Conservation (phyloP, 2,888 invertebrate genomes). For the Plebejus melissa region DNA sequence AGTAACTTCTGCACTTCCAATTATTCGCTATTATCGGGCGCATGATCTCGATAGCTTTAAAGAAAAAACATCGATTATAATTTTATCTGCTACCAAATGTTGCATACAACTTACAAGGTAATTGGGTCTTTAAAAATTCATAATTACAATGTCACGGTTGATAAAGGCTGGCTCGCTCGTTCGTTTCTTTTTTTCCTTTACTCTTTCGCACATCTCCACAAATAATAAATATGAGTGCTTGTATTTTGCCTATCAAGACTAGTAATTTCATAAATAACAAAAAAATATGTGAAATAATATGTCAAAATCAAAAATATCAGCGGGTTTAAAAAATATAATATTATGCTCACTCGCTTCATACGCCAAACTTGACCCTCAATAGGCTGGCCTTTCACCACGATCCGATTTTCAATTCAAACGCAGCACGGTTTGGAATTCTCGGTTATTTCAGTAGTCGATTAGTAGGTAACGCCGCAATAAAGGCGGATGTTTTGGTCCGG, state of each 20-base stretch:
- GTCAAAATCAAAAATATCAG: neutral
- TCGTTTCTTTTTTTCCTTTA: neutral
- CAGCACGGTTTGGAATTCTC: slow-evolving; percentile 41
- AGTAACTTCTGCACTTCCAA: slow-evolving; percentile 2
- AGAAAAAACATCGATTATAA: neutral
- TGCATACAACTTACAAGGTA: neutral
- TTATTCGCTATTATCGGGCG: neutral
- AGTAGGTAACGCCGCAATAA: slow-evolving; percentile 70
- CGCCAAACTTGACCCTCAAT: neutral
- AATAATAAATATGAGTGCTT: too few species aligned
- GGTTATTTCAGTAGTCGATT: slow-evolving; percentile 76
- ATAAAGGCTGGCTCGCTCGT: neutral
- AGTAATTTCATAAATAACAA: too few species aligned
- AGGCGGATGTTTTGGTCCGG: slow-evolving; percentile 76
- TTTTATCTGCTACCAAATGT: slow-evolving; percentile 6
- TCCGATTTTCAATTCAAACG: neutral
- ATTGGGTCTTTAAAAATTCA: neutral
- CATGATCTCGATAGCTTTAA: neutral
- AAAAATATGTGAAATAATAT: too few species aligned
- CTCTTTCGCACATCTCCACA: neutral
- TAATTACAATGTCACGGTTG: neutral
- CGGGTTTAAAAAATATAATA: too few species aligned
- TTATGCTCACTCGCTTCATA: neutral
- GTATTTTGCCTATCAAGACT: too few species aligned
- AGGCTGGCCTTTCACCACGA: neutral